phyloP scores from a whole-genome alignment of 2,113 vertebrate genomes.

The Aspiorhynchus laticeps region DNA sequence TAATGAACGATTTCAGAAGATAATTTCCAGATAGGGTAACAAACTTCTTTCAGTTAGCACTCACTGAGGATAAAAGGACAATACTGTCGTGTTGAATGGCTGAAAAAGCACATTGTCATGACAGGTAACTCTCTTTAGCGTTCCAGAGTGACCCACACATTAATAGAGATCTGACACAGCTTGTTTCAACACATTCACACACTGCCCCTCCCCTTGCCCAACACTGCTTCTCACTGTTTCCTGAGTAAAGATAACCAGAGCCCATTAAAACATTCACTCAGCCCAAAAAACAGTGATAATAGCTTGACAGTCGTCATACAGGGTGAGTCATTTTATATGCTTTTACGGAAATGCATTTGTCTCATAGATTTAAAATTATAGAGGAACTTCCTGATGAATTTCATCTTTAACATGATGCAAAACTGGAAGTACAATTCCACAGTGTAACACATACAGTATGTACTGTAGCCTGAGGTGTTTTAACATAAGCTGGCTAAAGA shows the following conservation, averaged over 20 bases:
- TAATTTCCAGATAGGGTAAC: neutral
- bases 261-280: constrained; percentile 59
- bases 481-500: neutral
- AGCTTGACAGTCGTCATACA: constrained; percentile 37
- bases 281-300: constrained; percentile 53
- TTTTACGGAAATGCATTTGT: neutral
- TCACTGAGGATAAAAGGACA: constrained; percentile 17
- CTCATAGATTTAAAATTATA: neutral
- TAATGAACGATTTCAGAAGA: neutral
- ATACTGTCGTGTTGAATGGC: constrained; percentile 59
- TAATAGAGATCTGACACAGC: constrained; percentile 74
- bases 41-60: constrained; percentile 2
- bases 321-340: constrained; percentile 59
- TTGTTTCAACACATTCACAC: constrained; percentile 59
- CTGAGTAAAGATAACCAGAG: constrained; percentile 62
- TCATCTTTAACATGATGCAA: neutral
- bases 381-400: neutral
- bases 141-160: constrained; percentile 76
- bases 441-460: neutral
- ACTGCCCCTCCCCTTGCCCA: constrained; percentile 45
- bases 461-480: constrained; percentile 1
- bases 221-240: constrained; percentile 57
- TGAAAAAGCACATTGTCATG: constrained; percentile 61
- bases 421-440: constrained; percentile 13
- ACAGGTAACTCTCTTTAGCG: constrained; percentile 57